These are phyloP conservation scores for Stomorhina lunata DNA, from an alignment of 2,888 invertebrate species.

Conservation along the genomic window DNA sequence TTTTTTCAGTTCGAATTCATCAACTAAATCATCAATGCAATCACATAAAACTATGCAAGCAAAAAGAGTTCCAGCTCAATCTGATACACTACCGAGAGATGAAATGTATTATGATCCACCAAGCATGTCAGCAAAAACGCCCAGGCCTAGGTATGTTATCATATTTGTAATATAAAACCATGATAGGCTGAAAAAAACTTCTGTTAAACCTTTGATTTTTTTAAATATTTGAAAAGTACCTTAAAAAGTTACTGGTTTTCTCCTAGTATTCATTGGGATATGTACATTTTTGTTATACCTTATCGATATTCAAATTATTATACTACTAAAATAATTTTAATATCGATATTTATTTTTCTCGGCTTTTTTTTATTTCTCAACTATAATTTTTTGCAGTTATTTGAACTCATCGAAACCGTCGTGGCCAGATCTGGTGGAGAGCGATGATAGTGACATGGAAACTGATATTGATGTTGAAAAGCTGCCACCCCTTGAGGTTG, in stretches of 20 bases:
- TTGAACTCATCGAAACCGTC: conserved; percentile 37
- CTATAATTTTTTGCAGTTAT: conserved; percentile 43
- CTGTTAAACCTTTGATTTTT: no score
- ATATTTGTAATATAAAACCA: no score
- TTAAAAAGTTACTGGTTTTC: no score
- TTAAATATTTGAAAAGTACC: no score
- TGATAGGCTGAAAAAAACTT: no score
- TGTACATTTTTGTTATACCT: no score
- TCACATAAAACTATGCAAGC: conserved; percentile 50
- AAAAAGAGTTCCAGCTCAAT: conserved; percentile 32
- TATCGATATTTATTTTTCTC: not conserved
- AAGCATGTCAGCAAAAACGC: conserved; percentile 51
- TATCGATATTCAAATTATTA: no score
- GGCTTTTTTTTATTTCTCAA: not conserved
- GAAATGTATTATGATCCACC: conserved; percentile 60
- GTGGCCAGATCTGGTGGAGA: conserved; percentile 79
- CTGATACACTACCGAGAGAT: conserved; percentile 48
- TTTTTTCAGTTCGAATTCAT: conserved; percentile 47
- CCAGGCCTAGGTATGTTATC: conserved; percentile 47
- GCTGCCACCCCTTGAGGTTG: conserved; percentile 86
- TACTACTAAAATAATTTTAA: no score
- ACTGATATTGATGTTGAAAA: conserved; percentile 82
- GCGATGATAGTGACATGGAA: conserved; percentile 85
- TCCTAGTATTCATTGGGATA: no score
- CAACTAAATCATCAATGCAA: conserved; percentile 44